phyloP scores from a whole-genome alignment of 2,888 invertebrate genomes.

The Tetanocera ferruginea region DNA sequence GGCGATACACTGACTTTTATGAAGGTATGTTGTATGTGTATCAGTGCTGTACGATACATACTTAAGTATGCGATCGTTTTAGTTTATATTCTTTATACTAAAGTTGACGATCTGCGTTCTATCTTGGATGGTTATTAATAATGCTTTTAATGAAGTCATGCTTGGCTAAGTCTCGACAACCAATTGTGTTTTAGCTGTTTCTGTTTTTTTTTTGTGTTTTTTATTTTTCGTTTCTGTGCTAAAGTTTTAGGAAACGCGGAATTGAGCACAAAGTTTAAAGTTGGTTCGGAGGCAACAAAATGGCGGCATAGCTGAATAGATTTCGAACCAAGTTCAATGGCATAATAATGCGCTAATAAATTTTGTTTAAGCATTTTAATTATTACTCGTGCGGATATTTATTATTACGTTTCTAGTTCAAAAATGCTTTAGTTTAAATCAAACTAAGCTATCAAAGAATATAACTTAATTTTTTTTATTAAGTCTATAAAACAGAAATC shows the following conservation, averaged over 20 bases:
- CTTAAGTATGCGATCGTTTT: conserved; percentile 7
- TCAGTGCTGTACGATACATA: neutral
- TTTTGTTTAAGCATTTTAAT: too few species aligned
- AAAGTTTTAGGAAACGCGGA: neutral
- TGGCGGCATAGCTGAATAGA: conserved; percentile 2
- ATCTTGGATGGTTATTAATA: conserved; percentile 49
- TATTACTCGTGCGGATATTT: too few species aligned
- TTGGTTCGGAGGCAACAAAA: conserved; percentile 22
- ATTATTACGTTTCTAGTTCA: too few species aligned
- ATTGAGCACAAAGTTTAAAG: conserved; percentile 10
- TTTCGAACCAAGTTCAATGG: conserved; percentile 21
- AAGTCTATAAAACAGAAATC: too few species aligned
- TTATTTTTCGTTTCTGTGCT: neutral
- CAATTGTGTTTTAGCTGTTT: conserved; percentile 60
- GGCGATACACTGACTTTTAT: conserved; percentile 7
- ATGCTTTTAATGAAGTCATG: conserved; percentile 49
- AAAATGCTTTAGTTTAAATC: too few species aligned
- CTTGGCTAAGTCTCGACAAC: conserved; percentile 47
- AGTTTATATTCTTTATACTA: conserved; percentile 7
- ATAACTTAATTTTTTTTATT: too few species aligned
- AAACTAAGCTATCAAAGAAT: too few species aligned
- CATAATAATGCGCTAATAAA: conserved; percentile 4
- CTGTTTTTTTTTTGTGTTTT: neutral
- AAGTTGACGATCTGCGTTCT: conserved; percentile 35
- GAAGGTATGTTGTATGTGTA: neutral